phyloP scores from a whole-genome alignment of 2,797 vertebrate genomes.

The Euthynnus affinis region DNA sequence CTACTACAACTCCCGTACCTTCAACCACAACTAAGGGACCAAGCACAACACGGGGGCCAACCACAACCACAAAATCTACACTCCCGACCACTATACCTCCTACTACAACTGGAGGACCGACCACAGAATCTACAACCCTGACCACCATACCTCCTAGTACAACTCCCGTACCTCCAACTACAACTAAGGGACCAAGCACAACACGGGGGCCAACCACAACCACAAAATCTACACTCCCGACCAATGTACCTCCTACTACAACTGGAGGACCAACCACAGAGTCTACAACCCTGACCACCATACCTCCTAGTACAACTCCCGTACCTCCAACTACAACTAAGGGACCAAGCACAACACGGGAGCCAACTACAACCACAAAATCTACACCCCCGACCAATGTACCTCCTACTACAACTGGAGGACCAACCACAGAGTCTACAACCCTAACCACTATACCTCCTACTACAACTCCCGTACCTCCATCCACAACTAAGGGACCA shows the following conservation, averaged over 20 bases:
- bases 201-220: background rate
- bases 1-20: background rate
- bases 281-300: too few species aligned
- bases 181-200: background rate
- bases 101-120: background rate
- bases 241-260: background rate
- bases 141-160: too few species aligned
- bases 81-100: background rate
- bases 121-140: background rate
- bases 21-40: background rate
- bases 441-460: background rate
- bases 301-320: too few species aligned
- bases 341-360: background rate
- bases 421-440: background rate
- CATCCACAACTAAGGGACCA: background rate
- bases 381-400: background rate
- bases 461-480: background rate
- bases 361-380: slow-evolving; percentile 4
- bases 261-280: background rate
- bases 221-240: slow-evolving; percentile 8
- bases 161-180: background rate
- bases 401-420: background rate
- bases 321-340: too few species aligned
- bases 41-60: background rate
- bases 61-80: slow-evolving; percentile 13